Evolutionary conservation across 2,113 vertebrate genomes (phyloP).

Genomic region (Columbina picui): DNA sequence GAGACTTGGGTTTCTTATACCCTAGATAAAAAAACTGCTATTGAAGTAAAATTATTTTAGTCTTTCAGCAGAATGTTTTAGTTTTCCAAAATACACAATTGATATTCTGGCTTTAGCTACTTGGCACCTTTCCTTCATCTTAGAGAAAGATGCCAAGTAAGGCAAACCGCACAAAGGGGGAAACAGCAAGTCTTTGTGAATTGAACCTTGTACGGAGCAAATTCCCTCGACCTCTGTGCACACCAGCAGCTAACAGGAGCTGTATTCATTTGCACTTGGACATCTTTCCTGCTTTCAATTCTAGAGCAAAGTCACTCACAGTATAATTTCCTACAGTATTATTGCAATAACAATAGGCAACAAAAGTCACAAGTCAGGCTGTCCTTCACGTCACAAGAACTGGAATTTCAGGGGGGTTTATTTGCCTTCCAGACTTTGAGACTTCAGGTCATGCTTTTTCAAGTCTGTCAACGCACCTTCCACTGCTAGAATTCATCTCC

Average conservation of each 20-base stretch:
- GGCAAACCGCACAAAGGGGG: neutral
- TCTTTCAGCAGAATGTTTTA: neutral
- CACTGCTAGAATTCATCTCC: neutral
- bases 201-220: neutral
- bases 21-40: neutral
- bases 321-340: neutral
- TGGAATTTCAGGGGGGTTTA: neutral
- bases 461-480: neutral
- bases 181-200: neutral
- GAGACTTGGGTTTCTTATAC: neutral
- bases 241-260: conserved; percentile 9
- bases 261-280: neutral
- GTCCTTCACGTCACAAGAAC: neutral
- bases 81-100: neutral
- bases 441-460: neutral
- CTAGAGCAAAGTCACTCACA: neutral
- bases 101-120: neutral
- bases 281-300: neutral
- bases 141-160: neutral
- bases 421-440: neutral
- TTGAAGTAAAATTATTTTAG: neutral
- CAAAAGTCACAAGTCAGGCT: neutral
- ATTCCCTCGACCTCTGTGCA: conserved; percentile 7
- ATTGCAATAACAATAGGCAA: neutral
- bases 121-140: neutral